Conservation (phyloP, 2,113 vertebrate genomes). For the Otis tarda region DNA sequence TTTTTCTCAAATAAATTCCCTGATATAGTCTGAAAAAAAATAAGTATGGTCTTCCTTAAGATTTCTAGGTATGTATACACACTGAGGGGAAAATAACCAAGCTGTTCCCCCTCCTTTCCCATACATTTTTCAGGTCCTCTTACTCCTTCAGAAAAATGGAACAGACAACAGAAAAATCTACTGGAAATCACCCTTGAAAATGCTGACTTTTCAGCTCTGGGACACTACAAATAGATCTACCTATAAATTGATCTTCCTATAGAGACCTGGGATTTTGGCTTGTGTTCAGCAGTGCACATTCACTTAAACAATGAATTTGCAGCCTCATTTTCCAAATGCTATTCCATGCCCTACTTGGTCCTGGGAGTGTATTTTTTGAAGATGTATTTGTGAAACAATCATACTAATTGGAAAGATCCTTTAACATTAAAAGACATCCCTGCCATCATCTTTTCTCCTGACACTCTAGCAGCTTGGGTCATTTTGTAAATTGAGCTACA, state of each 20-base stretch:
- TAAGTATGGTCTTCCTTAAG: not conserved
- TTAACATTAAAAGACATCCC: not conserved
- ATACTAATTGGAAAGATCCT: not conserved
- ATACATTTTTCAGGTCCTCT: not conserved
- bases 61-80: not conserved
- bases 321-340: not conserved
- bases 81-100: not conserved
- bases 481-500: not conserved
- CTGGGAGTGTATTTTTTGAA: not conserved
- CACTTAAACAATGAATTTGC: not conserved
- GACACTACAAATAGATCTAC: not conserved
- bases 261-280: not conserved
- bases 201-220: not conserved
- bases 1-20: not conserved
- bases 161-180: not conserved
- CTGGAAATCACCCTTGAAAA: conserved; percentile 1
- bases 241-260: not conserved
- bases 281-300: not conserved
- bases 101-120: not conserved
- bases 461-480: not conserved
- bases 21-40: not conserved
- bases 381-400: not conserved
- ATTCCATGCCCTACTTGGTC: not conserved
- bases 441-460: not conserved
- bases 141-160: not conserved